phyloP scores from a whole-genome alignment of 2,797 vertebrate species.

The Odontamblyopus rebecca region DNA sequence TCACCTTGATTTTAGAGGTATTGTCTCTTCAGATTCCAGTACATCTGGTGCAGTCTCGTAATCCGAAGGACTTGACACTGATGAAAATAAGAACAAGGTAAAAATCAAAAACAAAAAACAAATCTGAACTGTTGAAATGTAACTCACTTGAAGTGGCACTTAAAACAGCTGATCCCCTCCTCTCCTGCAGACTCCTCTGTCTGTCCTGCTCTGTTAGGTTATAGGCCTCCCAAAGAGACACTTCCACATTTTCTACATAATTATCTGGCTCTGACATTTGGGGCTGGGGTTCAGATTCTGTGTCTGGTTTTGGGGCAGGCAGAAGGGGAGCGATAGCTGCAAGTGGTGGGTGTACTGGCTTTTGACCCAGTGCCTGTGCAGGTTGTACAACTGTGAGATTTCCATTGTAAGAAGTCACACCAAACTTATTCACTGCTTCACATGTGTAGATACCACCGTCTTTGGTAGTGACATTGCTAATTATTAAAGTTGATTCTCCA shows the following conservation, averaged over 20 bases:
- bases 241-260: constrained; percentile 62
- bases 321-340: constrained; percentile 80
- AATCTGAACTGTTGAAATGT: not conserved
- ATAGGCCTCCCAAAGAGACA: constrained; percentile 74
- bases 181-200: constrained; percentile 45
- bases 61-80: constrained; percentile 92
- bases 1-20: constrained; percentile 69
- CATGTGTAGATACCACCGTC: constrained; percentile 90
- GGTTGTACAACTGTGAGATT: constrained; percentile 76
- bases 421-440: constrained; percentile 86
- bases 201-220: constrained; percentile 64
- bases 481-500: constrained; percentile 83
- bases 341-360: constrained; percentile 52
- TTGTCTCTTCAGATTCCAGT: constrained; percentile 80
- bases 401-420: constrained; percentile 85
- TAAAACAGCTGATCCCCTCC: constrained; percentile 58
- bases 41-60: constrained; percentile 92
- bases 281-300: constrained; percentile 25
- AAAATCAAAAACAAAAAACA: not conserved
- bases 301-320: constrained; percentile 51
- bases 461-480: constrained; percentile 75
- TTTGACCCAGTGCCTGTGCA: constrained; percentile 63
- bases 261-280: constrained; percentile 36
- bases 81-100: constrained; percentile 13
- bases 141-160: constrained; percentile 71